Percentiles rank a stretch among this genome's conserved stretches.
These are phyloP conservation scores for Scelioninae gen. 1 DNA, from an alignment of 2,888 invertebrate genomes.

Conservation along the genomic window DNA sequence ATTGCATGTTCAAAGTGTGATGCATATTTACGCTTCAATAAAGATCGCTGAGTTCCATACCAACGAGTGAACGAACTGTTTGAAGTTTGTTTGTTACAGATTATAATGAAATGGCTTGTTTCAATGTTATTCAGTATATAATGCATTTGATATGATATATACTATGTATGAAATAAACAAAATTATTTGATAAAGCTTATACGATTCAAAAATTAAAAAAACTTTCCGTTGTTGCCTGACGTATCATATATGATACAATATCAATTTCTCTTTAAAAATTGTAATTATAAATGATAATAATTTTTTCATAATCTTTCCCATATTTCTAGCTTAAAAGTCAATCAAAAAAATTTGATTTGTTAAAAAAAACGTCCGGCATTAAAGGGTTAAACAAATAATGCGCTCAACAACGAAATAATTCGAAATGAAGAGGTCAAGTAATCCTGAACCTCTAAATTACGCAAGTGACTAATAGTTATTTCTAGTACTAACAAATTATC, in stretches of 20 bases:
- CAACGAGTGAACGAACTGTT: slow-evolving; percentile 27
- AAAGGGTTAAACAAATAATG: slow-evolving; percentile 25
- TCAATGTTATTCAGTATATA: slow-evolving; percentile 27
- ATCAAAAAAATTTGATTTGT: slow-evolving; percentile 16
- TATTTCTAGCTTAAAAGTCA: slow-evolving; percentile 29
- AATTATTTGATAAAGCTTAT: slow-evolving; percentile 29
- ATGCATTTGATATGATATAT: slow-evolving; percentile 25
- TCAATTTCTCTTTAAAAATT: slow-evolving; percentile 30
- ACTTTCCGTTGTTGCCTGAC: slow-evolving; percentile 30
- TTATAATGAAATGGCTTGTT: slow-evolving; percentile 24
- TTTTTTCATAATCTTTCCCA: slow-evolving; percentile 27
- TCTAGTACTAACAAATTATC: no score
- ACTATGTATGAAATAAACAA: slow-evolving; percentile 24
- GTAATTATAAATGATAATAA: slow-evolving; percentile 29
- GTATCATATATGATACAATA: slow-evolving; percentile 40
- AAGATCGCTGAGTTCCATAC: slow-evolving; percentile 40
- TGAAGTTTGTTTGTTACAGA: slow-evolving; percentile 25
- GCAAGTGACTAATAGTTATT: no score
- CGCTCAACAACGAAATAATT: no score
- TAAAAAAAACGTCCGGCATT: slow-evolving; percentile 23
- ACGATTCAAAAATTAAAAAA: slow-evolving; percentile 26
- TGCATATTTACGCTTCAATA: slow-evolving; percentile 36
- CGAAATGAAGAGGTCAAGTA: no score
- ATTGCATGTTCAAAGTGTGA: slow-evolving; percentile 43
- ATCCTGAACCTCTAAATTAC: no score